Evolutionary conservation across 2,113 vertebrate species (phyloP).

Genomic region (Crotalus horridus): DNA sequence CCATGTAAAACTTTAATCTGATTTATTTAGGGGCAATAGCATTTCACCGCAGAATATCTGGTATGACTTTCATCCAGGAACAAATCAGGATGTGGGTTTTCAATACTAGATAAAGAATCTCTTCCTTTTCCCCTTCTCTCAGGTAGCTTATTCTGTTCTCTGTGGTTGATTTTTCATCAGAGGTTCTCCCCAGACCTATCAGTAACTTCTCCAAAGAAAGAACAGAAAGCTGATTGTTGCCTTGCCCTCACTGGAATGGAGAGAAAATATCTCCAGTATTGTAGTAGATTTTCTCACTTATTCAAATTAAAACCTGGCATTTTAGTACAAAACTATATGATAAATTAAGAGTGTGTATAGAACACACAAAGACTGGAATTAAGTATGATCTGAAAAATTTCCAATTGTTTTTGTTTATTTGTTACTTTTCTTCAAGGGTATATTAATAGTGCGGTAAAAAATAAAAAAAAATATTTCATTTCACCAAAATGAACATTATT

Average conservation of each 20-base stretch:
- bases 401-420: background rate
- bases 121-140: background rate
- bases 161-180: background rate
- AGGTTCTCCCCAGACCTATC: background rate
- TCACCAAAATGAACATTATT: background rate
- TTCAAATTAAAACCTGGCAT: background rate
- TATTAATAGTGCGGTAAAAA: background rate
- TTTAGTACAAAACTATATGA: background rate
- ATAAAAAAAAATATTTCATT: background rate
- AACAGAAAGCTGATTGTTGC: background rate
- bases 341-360: background rate
- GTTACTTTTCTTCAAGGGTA: background rate
- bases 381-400: background rate
- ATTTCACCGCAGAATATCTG: background rate
- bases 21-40: background rate
- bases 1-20: background rate
- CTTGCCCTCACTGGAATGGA: no score
- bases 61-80: background rate
- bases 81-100: background rate
- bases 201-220: background rate
- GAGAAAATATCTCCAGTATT: background rate
- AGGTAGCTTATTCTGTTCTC: background rate
- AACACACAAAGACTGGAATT: background rate
- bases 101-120: background rate
- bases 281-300: background rate